Evolutionary conservation across 2,113 vertebrate genomes (phyloP).

Genomic region (Anas platyrhynchos): DNA sequence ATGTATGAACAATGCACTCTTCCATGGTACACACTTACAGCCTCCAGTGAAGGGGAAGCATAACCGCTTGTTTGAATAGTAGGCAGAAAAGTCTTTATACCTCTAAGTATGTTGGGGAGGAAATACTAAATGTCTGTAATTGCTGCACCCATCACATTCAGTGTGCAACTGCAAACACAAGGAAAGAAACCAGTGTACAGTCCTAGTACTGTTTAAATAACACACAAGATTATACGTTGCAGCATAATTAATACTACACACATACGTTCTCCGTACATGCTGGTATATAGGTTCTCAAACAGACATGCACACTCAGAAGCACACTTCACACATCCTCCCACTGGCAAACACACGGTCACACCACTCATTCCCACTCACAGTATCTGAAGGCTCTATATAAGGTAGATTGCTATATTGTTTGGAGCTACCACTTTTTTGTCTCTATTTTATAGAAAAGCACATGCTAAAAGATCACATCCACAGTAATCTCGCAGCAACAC

Average conservation of each 20-base stretch:
- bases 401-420: slow-evolving; percentile 87
- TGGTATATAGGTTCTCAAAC: slow-evolving; percentile 81
- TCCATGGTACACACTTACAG: slow-evolving; percentile 56
- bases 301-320: slow-evolving; percentile 13
- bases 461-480: slow-evolving; percentile 88
- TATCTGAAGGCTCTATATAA: slow-evolving; percentile 90
- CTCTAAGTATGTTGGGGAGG: slow-evolving; percentile 57
- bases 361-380: slow-evolving; percentile 81
- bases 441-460: slow-evolving; percentile 82
- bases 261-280: slow-evolving; percentile 84
- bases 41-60: slow-evolving; percentile 65
- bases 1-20: slow-evolving; percentile 60
- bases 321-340: background rate
- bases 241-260: slow-evolving; percentile 88
- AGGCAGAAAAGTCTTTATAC: slow-evolving; percentile 72
- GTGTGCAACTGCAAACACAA: slow-evolving; percentile 86
- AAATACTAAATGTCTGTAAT: slow-evolving; percentile 75
- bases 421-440: slow-evolving; percentile 77
- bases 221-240: slow-evolving; percentile 87
- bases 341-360: slow-evolving; percentile 64
- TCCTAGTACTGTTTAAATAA: slow-evolving; percentile 94
- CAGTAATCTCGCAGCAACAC: slow-evolving; percentile 85
- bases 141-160: slow-evolving; percentile 81
- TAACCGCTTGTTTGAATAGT: slow-evolving; percentile 67
- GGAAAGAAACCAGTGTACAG: slow-evolving; percentile 88